Conservation (phyloP, 2,113 vertebrate genomes). For the Austrofundulus limnaeus region DNA sequence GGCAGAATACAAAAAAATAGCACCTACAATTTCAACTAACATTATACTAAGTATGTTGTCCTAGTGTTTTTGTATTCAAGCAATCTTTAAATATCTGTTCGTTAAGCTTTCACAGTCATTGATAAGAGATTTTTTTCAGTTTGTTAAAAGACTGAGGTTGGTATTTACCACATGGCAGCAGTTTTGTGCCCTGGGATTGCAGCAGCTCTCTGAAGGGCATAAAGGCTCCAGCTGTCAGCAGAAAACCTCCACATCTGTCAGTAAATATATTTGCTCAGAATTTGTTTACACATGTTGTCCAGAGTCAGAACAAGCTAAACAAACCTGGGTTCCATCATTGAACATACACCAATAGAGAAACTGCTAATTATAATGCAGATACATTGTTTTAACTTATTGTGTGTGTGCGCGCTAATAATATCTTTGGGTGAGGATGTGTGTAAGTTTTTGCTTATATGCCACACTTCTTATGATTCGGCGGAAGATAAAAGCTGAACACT, state of each 20-base stretch:
- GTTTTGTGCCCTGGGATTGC: constrained; percentile 25
- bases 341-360: neutral
- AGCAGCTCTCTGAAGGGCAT: constrained; percentile 25
- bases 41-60: too few species aligned
- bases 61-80: neutral
- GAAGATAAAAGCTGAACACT: constrained; percentile 62
- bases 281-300: neutral
- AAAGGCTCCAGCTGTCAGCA: constrained; percentile 10
- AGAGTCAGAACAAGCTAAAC: neutral
- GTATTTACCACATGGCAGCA: constrained; percentile 40
- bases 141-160: neutral
- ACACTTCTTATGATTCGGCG: constrained; percentile 1
- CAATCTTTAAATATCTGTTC: neutral
- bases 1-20: too few species aligned
- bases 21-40: too few species aligned
- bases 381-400: neutral
- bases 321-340: neutral
- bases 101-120: neutral
- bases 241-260: constrained; percentile 51
- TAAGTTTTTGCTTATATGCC: constrained; percentile 4
- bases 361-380: neutral
- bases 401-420: neutral
- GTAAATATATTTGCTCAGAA: neutral
- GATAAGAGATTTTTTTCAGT: constrained; percentile 3
- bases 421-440: neutral